These are phyloP conservation scores for Drosophila paranaensis DNA, from an alignment of 2,888 invertebrate genomes.

Conservation along the genomic window DNA sequence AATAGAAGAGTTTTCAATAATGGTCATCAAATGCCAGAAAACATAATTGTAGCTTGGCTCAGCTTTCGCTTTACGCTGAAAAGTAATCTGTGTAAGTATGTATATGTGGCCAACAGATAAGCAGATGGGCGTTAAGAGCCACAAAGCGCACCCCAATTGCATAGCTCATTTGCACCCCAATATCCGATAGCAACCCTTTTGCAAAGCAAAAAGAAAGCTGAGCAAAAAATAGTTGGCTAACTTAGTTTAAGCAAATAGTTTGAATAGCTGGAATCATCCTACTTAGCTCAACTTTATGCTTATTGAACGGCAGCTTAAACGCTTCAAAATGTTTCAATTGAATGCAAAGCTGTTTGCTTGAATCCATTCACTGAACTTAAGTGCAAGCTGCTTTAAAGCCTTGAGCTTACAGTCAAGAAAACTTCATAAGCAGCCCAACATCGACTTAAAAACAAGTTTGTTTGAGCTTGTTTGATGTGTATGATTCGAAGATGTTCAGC, in stretches of 20 bases:
- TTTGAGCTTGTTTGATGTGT: not conserved
- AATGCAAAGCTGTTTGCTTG: slow-evolving; percentile 9
- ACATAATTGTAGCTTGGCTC: slow-evolving; percentile 24
- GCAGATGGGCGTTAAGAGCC: slow-evolving; percentile 19
- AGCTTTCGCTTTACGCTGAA: slow-evolving; percentile 3
- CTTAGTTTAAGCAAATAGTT: slow-evolving; percentile 18
- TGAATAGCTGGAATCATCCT: slow-evolving; percentile 6
- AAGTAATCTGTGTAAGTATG: not conserved
- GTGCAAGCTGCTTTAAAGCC: slow-evolving; percentile 1
- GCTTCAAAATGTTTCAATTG: slow-evolving; percentile 27
- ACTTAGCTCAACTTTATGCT: slow-evolving; percentile 30
- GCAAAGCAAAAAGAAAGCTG: not conserved
- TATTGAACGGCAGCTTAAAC: slow-evolving; percentile 48
- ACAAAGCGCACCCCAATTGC: slow-evolving; percentile 31
- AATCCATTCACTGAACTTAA: not conserved
- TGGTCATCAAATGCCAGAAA: slow-evolving; percentile 25
- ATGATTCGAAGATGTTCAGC: not conserved
- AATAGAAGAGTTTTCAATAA: slow-evolving; percentile 33
- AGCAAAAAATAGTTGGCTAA: slow-evolving; percentile 16
- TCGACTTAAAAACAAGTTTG: slow-evolving; percentile 6
- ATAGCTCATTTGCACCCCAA: slow-evolving; percentile 26
- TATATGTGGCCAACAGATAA: slow-evolving; percentile 10
- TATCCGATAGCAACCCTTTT: slow-evolving; percentile 31
- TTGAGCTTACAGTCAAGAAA: slow-evolving; percentile 21
- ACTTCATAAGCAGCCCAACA: slow-evolving; percentile 28